Conservation (phyloP, 2,797 vertebrate genomes). For the Pteropus rufus region DNA sequence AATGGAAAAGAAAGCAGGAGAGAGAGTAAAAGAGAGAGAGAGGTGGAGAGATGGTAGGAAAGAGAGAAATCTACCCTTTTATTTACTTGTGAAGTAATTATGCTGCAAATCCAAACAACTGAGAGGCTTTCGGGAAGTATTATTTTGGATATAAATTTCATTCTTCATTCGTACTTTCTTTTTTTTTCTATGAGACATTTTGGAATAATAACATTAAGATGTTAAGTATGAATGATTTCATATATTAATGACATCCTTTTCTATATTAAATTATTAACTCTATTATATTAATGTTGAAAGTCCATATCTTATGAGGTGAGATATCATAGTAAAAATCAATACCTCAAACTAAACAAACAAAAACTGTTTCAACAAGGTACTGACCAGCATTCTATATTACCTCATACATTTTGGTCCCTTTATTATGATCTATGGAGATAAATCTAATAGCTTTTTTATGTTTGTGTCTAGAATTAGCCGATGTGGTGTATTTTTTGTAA, state of each 20-base stretch:
- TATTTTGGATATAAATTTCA: not conserved
- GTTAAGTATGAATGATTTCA: slow-evolving; percentile 10
- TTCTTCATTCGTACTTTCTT: not conserved
- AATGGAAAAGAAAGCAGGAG: too few relatives aligned
- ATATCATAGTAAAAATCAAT: not conserved
- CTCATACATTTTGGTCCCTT: not conserved
- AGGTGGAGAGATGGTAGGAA: not conserved
- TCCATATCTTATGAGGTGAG: not conserved
- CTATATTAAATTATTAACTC: slow-evolving; percentile 29
- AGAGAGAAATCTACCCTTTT: not conserved
- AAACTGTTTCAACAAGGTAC: not conserved
- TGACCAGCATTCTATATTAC: not conserved
- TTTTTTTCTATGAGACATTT: not conserved
- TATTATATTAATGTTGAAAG: not conserved
- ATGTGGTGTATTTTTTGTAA: not conserved
- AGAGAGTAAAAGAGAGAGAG: not conserved
- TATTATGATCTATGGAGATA: not conserved
- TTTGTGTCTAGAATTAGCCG: not conserved
- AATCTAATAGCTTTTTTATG: not conserved
- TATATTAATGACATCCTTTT: not conserved
- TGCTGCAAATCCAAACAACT: not conserved
- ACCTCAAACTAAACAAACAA: not conserved
- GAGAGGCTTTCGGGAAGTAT: not conserved
- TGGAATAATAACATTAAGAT: not conserved
- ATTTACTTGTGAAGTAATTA: not conserved